Percentiles rank a stretch among this genome's conserved stretches.
phyloP scores from a whole-genome alignment of 2,113 vertebrate genomes.

The Canis aureus region DNA sequence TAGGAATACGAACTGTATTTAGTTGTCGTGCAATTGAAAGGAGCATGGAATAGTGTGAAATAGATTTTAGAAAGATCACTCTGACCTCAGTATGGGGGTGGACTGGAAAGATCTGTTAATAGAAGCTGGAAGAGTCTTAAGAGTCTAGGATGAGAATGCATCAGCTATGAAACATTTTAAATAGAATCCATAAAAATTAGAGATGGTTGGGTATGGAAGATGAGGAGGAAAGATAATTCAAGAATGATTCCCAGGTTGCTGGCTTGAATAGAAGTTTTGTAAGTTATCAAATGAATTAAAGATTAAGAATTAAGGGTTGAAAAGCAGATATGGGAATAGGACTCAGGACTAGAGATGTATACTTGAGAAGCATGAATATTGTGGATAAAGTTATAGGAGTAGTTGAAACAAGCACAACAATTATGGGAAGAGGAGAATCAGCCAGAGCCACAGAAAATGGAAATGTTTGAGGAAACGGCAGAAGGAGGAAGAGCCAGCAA shows the following conservation, averaged over 20 bases:
- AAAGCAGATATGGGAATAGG: neutral
- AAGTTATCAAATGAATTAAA: slow-evolving; percentile 5
- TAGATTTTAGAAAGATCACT: neutral
- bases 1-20: neutral
- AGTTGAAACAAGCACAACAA: neutral
- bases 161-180: slow-evolving; percentile 23
- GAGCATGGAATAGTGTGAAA: neutral
- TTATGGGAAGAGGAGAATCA: neutral
- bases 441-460: neutral
- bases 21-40: neutral
- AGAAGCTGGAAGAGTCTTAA: neutral
- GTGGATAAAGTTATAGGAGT: neutral
- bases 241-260: slow-evolving; percentile 11
- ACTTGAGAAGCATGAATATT: neutral
- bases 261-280: neutral
- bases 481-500: neutral
- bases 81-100: neutral
- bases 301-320: neutral
- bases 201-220: neutral
- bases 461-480: neutral
- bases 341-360: neutral
- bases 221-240: slow-evolving; percentile 28
- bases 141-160: neutral
- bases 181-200: neutral
- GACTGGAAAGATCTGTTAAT: slow-evolving; percentile 6